Base-by-base conservation (phyloP, 2,888 invertebrate genomes). In the Caenorhabditis sp. region DNA sequence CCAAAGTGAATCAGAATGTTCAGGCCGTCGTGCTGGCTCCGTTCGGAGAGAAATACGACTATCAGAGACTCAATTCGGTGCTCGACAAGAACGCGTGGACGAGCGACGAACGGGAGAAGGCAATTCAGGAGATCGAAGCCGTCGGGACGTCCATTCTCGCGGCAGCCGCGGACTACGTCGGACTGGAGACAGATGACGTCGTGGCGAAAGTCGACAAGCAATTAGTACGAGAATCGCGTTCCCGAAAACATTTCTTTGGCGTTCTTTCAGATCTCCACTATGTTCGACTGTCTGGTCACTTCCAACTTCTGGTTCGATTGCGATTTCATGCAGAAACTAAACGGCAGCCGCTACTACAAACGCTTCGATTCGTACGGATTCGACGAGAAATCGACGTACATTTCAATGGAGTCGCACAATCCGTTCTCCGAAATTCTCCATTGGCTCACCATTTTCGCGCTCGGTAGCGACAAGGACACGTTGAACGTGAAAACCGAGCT, bases 241-340 rank as follows among this genome's bases (percentile, higher is more conserved):
- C n/a, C n/a, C n/a, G n/a, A n/a, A n/a, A n/a, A n/a, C n/a, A n/a
- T n/a, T n/a, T n/a, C n/a, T n/a, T n/a, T n/a, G n/a, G n/a, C n/a
- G n/a, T n/a, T n/a, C 17, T 27, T 71, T 32, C 39, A 80, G 79
- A 59, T 77, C n/a, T 2, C 61, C 2, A 76, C 71, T 6, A 50
- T 83, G 0, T 77, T 82, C 55, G 81, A 81, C 24, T 85, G 85
- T 58, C 59, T 85, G 8, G 56, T 83, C 20, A 30, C 27, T 9
- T 70, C 78, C n/a, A 39, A 58, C 3, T 46, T 53, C 30, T 78
- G 73, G 73, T 74, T 70, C 30, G 66, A 66, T 2, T 78, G 78
- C 39, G 72, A 74, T 27, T 78, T 78, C 30, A 56, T 78, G 58
- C 20, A 65, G 13, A 78, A 65, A n/a, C 26, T 81, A 15, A 53